Conservation (phyloP, 2,797 vertebrate species). For the Monodelphis domestica region DNA sequence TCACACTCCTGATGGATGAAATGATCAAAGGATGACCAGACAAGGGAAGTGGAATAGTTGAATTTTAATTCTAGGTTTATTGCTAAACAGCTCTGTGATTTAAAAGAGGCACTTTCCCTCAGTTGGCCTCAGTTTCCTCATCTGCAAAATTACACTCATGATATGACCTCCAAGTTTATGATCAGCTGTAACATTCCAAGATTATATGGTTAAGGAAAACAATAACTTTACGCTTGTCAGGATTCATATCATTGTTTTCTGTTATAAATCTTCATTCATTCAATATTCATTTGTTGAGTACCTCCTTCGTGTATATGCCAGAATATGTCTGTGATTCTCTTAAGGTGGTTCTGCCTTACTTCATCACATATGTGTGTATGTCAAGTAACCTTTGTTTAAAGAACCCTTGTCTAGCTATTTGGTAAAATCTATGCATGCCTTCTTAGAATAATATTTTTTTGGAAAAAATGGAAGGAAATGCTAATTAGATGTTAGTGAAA, state of each 20-base stretch:
- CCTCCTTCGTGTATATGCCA: background rate
- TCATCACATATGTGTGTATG: background rate
- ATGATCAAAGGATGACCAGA: background rate
- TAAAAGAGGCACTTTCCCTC: rapidly evolving
- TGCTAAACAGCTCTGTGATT: background rate
- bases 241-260: background rate
- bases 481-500: background rate
- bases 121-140: background rate
- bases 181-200: background rate
- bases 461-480: background rate
- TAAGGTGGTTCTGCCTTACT: background rate
- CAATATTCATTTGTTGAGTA: background rate
- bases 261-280: background rate
- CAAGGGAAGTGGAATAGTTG: background rate
- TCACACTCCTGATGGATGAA: background rate
- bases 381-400: background rate
- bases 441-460: background rate
- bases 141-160: background rate
- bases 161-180: background rate
- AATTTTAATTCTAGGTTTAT: background rate
- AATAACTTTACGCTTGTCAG: background rate
- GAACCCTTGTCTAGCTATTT: background rate
- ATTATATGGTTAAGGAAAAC: background rate
- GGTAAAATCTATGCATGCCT: background rate
- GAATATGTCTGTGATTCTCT: background rate